Percentiles rank a stretch among this genome's conserved stretches.
phyloP scores from a whole-genome alignment of 2,888 invertebrate genomes.

The Empis livida region DNA sequence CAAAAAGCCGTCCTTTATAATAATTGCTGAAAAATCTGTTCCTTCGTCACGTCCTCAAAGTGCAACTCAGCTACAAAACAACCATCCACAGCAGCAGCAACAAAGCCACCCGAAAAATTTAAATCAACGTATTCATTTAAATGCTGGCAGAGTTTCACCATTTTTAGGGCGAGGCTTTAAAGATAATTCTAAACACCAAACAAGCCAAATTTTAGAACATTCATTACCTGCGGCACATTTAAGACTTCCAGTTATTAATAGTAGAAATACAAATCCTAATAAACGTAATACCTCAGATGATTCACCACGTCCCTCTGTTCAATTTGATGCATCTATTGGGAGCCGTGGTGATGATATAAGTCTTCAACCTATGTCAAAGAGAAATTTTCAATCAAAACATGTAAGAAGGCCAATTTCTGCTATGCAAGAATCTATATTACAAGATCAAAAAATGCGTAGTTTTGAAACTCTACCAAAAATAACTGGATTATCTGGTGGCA shows the following conservation, averaged over 20 bases:
- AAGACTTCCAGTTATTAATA: constrained; percentile 17
- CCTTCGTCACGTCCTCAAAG: constrained; percentile 39
- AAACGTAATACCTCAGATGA: constrained; percentile 19
- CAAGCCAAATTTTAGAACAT: constrained; percentile 9
- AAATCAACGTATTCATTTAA: constrained; percentile 1
- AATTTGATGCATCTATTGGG: constrained; percentile 29
- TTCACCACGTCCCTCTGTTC: constrained; percentile 32
- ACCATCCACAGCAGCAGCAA: constrained; percentile 4
- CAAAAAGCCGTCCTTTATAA: constrained; percentile 55
- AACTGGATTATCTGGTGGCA: too few species aligned
- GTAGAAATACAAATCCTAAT: constrained; percentile 3
- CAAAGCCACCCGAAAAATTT: background rate
- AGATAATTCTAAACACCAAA: constrained; percentile 7
- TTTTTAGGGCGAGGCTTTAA: constrained; percentile 46
- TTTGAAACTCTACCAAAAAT: constrained; percentile 9
- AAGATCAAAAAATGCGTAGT: constrained; percentile 12
- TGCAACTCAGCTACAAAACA: constrained; percentile 31
- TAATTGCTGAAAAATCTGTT: constrained; percentile 46
- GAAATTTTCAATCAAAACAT: constrained; percentile 24
- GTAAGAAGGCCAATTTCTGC: background rate
- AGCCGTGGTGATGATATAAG: constrained; percentile 15
- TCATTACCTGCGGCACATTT: constrained; percentile 21
- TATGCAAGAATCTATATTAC: constrained; percentile 5
- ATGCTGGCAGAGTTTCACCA: constrained; percentile 43
- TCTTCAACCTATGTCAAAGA: constrained; percentile 18